Base-by-base conservation (phyloP, 2,888 invertebrate species). In the Gnatocerus cornutus region DNA sequence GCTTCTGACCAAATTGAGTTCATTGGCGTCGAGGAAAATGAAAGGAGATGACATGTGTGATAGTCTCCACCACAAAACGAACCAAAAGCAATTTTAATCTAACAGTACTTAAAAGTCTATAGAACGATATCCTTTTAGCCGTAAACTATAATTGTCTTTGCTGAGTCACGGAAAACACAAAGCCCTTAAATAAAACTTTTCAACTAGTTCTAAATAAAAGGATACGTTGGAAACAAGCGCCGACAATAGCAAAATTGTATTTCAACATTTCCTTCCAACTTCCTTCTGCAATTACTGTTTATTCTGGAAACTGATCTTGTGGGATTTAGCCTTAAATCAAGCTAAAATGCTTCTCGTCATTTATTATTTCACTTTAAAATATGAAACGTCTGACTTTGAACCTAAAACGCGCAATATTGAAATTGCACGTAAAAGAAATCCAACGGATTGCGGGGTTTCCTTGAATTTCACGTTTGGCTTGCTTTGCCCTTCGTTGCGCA, bases 231-330 rank as follows among this genome's bases (percentile, higher is more conserved):
- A 68, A 74, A 71, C 72, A 65, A 72, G 56, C 65, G 58, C 30
- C 68, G 70, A 72, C 73, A 73, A 73, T 69, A 62, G 69, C 67
- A 68, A 72, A 74, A 73, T 73, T 73, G 61, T 71, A 73, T 73
- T 74, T 73, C 69, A 69, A 71, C 72, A 72, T 72, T 74, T 73
- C 71, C 73, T 74, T 56, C 69, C 71, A 72, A 74, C 71, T 74
- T 73, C 73, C 71, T 68, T 67, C 50, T 58, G 68, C 73, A 74
- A 74, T 74, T 74, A 73, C 73, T 72, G 73, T 72, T 74, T 73
- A 73, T 74, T 71, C 68, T 69, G 68, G 69, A 72, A 72, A 73
- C 68, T 69, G 70, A 73, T 74, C 72, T 72, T 67, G 59, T 43
- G 74, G 73, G 73, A 73, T 74, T 71, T 73, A 72, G 69, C 69